Evolutionary conservation across 2,113 vertebrate genomes (phyloP), one percentile per base, ranked within the genome.

Genomic region (Tylochromis polylepis): DNA sequence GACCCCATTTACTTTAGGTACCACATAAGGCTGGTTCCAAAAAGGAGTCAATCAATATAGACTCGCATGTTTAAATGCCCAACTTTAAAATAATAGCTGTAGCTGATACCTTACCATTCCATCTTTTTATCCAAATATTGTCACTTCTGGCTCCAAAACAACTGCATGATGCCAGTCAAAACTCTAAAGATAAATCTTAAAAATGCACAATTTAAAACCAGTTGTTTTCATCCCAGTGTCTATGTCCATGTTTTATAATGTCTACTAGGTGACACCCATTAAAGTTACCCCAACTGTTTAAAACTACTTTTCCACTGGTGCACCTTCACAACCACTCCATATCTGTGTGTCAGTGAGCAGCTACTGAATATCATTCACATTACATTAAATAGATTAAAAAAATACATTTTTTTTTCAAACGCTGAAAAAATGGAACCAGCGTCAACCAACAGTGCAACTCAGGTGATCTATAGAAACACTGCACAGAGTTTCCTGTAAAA

Each of bases 321-420:
- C 62, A 8, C 2, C 34, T 67, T 67, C 20, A 14, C 11, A 65
- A 67, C 62, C 20, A 67, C 34, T 38, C 34, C 62, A 41, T 14
- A 67, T 22, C 20, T 22, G 20, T 38, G 20, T 41, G 20, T 67
- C 62, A 67, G 34, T 22, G 36, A 22, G 14, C 36, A 67, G 36
- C 65, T 70, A 70, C 65, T 43, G 36, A 70, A 70, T 24, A 24
- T 38, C 5, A n/a, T 6, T 24, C n/a, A 43, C 5, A 22, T 43
- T 70, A 24, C 38, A 70, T 70, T 70, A 36, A 70, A 6, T 41
- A 70, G 36, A 24, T 8, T 3, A 11, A 11, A 41, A 41, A 38
- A 38, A n/a, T 62, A 10, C 11, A 1, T 60, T 0, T 62, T 20
- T 60, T 62, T 62, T 6, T 62, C n/a, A n/a, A n/a, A n/a, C n/a